Percentiles rank a stretch among this genome's conserved stretches.
Evolutionary conservation across 2,888 invertebrate species (phyloP).

Genomic region (Arctia plantaginis): DNA sequence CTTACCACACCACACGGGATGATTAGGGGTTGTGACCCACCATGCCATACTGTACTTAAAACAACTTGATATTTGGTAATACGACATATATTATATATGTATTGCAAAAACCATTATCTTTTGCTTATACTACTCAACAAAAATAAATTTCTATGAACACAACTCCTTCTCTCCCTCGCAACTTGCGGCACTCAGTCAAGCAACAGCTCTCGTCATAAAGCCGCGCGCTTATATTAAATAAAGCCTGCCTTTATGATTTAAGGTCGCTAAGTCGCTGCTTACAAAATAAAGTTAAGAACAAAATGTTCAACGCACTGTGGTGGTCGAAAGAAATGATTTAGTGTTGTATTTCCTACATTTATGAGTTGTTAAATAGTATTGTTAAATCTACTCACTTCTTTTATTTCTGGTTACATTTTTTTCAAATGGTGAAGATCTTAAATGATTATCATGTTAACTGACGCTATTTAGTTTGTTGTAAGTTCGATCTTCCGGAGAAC

Average conservation of each 20-base stretch:
- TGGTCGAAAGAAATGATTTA: conserved; percentile 34
- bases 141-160: background rate
- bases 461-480: too few species aligned
- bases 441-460: too few species aligned
- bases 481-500: too few species aligned
- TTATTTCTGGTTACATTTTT: background rate
- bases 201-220: conserved; percentile 51
- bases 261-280: conserved; percentile 43
- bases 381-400: background rate
- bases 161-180: background rate
- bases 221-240: conserved; percentile 62
- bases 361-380: conserved; percentile 25
- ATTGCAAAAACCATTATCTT: too few species aligned
- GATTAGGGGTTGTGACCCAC: too few species aligned
- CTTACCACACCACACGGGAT: too few species aligned
- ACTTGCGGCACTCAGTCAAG: conserved; percentile 17
- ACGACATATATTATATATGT: too few species aligned
- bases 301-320: conserved; percentile 25
- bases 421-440: background rate
- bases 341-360: conserved; percentile 24
- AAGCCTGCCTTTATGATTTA: conserved; percentile 63
- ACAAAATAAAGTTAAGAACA: conserved; percentile 45
- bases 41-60: too few species aligned
- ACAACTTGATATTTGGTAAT: too few species aligned
- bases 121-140: background rate